phyloP scores from a whole-genome alignment of 2,888 invertebrate species.

The Merodon equestris region DNA sequence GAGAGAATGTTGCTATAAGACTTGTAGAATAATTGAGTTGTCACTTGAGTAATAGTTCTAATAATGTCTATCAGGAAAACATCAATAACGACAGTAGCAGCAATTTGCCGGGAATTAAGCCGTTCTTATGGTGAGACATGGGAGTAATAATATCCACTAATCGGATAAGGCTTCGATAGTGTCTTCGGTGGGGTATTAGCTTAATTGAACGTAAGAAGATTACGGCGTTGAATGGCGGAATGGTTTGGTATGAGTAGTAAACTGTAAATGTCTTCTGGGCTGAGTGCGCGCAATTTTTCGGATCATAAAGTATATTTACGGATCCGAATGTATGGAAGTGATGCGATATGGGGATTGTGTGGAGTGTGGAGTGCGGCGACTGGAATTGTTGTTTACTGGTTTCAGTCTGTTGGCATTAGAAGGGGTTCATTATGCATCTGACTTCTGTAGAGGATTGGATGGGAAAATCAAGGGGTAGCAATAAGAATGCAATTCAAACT shows the following conservation, averaged over 20 bases:
- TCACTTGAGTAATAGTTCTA: constrained; percentile 17
- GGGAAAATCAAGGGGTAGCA: too few relatives aligned
- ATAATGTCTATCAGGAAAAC: neutral
- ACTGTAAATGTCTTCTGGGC: constrained; percentile 33
- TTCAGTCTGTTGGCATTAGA: too few relatives aligned
- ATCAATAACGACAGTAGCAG: constrained; percentile 1
- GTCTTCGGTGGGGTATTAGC: constrained; percentile 18
- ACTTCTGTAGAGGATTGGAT: too few relatives aligned
- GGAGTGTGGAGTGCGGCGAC: too few relatives aligned
- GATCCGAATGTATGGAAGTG: too few relatives aligned
- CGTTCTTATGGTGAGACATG: constrained; percentile 14
- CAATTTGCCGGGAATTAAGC: constrained; percentile 37
- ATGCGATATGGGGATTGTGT: too few relatives aligned
- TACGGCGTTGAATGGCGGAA: constrained; percentile 24
- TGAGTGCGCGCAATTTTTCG: constrained; percentile 43
- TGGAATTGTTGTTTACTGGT: too few relatives aligned
- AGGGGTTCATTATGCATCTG: too few relatives aligned
- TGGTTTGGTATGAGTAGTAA: constrained; percentile 18
- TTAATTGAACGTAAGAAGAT: constrained; percentile 62
- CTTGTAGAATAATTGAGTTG: constrained; percentile 31
- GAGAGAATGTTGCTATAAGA: neutral
- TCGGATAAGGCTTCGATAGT: constrained; percentile 36
- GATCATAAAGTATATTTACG: constrained; percentile 25
- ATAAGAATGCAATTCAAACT: too few relatives aligned
- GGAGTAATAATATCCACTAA: constrained; percentile 14